Base-by-base conservation (phyloP, 2,797 vertebrate species). In the Parotocinclus haroldoi region DNA sequence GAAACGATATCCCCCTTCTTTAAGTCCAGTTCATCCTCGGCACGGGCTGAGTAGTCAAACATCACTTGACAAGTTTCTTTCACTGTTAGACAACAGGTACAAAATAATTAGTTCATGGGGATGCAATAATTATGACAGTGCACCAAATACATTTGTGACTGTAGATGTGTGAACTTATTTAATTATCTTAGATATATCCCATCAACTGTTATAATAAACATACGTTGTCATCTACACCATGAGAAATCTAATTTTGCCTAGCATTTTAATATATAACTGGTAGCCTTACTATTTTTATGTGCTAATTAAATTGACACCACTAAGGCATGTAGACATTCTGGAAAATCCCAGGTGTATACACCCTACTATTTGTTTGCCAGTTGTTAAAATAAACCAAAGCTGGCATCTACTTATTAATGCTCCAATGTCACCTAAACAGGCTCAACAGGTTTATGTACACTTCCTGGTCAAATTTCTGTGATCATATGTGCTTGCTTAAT, bases 11-110 rank as follows among this genome's bases (percentile, higher is more conserved):
- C 91, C 4, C 93, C 93, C 27, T 80, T 91, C 73, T 83, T 90
- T 72, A 96, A 71, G 0, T 72, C 82, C 84, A 95, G 49, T 80
- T 95, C 94, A 0, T 95, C 93, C 0, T 85, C 88, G 0, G 88
- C 73, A 71, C 78, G 78, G 1, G 87, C 85, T 11, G 78, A 71
- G 71, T 91, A 94, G 84, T 93, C 87, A 58, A 94, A 95, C 89
- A 94, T 87, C 68, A 84, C 93, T 63, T 87, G 88, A 78, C 89
- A 93, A 56, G 79, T 89, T 81, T 92, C 90, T 45, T 80, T 80
- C 38, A 44, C 88, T 91, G 77, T 49, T 57, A 71, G 64, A 55
- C 11, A 63, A 61, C 17, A 10, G 9, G 52, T 7, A 80, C 13
- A 82, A 49, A 59, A 53, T 12, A 10, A 44, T 76, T 37, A 56